Evolutionary conservation across 2,888 invertebrate species (phyloP), one percentile per base, ranked within the genome.

Genomic region (Leucania comma): DNA sequence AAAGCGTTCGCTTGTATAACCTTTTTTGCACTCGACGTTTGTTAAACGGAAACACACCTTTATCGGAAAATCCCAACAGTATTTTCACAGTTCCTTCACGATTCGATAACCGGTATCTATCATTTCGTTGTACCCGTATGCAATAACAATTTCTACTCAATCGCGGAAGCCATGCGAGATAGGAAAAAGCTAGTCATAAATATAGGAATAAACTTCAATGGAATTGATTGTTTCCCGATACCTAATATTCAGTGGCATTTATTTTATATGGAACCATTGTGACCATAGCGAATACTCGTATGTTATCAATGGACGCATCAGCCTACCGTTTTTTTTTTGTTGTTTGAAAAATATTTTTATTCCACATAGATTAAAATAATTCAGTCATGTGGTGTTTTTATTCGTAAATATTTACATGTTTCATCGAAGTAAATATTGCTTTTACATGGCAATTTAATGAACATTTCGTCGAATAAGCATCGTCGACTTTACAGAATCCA

Each of bases 151-250:
- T 67, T 73, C 53, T 67, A 67, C 51, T 68, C 71, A 78, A 67
- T 69, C 50, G 68, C 71, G 63, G 71, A 68, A 73, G 59, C 61
- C 67, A 67, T 50, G 71, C 68, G 68, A 64, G 62, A 59, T 64
- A 53, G 51, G 32, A 68, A 74, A 74, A 74, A 61, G 9, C 58
- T 66, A 57, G 50, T 68, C 69, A 78, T 78, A 70, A 78, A 81
- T 81, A 75, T 70, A 81, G 63, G 63, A 70, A 78, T 78, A 50
- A 78, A 75, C 68, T 70, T 57, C 63, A 72, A 70, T 56, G 50
- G 58, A 75, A 80, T 80, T 72, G 65, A 83, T 72, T 69, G 72
- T 73, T 83, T 83, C 51, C 58, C 68, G 69, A 71, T 77, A 80
- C 59, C 71, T 69, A 73, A 70, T 73, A 75, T 80, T 76, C 68